Conservation (phyloP, 2,888 invertebrate species). For the Muschampia plurimacula region DNA sequence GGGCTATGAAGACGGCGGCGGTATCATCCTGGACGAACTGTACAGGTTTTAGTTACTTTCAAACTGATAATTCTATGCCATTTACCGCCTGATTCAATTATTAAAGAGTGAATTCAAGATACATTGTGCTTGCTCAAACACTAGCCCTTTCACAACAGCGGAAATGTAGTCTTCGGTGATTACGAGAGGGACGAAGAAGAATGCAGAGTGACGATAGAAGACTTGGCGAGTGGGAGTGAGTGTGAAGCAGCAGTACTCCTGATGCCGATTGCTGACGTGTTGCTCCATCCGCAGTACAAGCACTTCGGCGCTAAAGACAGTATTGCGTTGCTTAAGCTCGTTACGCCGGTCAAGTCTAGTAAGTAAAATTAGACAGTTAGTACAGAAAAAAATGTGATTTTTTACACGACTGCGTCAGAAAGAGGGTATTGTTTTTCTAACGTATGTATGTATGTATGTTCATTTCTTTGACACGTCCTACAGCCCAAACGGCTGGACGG, state of each 20-base stretch:
- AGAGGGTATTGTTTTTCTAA: no score
- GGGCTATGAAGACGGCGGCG: no score
- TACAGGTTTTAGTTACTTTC: no score
- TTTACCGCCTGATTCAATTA: no score
- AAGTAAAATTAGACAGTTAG: constrained; percentile 42
- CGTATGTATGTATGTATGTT: no score
- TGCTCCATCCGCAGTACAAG: constrained; percentile 75
- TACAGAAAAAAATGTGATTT: no score
- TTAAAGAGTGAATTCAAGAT: no score
- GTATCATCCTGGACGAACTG: no score
- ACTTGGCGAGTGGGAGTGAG: constrained; percentile 56
- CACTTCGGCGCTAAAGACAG: constrained; percentile 68
- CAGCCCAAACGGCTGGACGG: no score
- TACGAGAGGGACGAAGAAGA: constrained; percentile 74
- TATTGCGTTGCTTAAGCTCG: constrained; percentile 67
- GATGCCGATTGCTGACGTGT: constrained; percentile 73
- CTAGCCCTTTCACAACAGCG: constrained; percentile 52
- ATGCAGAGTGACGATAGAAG: constrained; percentile 56
- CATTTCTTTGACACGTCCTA: no score
- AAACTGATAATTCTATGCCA: no score
- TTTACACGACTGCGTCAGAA: no score
- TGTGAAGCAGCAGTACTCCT: constrained; percentile 69
- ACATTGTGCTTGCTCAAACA: background rate
- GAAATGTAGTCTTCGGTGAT: constrained; percentile 72
- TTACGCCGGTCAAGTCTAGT: constrained; percentile 66